Percentiles rank a stretch among this genome's conserved stretches.
phyloP scores from a whole-genome alignment of 2,113 vertebrate species.

The Burhinus oedicnemus region DNA sequence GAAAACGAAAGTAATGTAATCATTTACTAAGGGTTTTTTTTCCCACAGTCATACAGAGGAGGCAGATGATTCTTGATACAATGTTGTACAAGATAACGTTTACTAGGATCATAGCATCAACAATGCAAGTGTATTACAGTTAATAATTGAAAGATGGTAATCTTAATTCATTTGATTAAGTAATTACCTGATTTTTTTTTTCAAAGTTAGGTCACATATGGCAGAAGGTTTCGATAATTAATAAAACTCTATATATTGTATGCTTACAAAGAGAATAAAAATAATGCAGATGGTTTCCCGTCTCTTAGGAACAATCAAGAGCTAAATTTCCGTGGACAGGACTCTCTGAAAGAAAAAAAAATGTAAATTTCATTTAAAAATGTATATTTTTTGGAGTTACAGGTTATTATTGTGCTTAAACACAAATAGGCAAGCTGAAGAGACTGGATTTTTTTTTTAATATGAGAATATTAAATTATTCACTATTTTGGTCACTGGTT shows the following conservation, averaged over 20 bases:
- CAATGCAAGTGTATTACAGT: background rate
- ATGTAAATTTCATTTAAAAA: background rate
- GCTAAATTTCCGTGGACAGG: background rate
- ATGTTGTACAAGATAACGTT: background rate
- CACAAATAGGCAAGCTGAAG: background rate
- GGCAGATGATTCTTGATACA: background rate
- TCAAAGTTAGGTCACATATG: background rate
- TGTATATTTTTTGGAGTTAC: background rate
- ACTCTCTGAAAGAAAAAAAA: background rate
- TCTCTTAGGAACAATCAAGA: background rate
- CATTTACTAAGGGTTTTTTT: background rate
- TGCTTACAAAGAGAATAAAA: background rate
- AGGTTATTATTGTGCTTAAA: background rate
- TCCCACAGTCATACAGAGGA: background rate
- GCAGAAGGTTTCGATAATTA: background rate
- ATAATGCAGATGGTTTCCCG: background rate
- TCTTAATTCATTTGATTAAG: background rate
- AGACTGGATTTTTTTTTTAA: background rate
- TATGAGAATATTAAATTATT: background rate
- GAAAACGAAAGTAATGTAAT: background rate
- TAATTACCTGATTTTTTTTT: background rate
- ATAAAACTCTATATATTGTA: background rate
- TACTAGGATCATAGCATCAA: background rate
- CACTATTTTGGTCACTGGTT: background rate
- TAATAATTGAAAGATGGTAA: background rate